Percentiles rank a stretch among this genome's conserved stretches.
Evolutionary conservation across 2,113 vertebrate genomes (phyloP).

Genomic region (Lagopus muta): DNA sequence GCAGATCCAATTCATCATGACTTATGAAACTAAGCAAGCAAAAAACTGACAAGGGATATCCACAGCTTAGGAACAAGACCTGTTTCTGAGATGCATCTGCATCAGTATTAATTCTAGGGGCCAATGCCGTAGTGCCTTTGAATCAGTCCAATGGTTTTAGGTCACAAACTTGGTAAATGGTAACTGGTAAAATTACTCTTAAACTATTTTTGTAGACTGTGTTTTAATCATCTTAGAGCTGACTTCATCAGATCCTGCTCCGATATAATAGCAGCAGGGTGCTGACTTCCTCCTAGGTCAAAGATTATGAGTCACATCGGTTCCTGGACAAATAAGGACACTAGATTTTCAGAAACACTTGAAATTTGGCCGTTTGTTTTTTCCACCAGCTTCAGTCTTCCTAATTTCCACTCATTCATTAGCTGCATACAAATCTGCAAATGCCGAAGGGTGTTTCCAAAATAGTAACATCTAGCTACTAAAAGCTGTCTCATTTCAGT

Average conservation of each 20-base stretch:
- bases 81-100: background rate
- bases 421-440: conserved; percentile 40
- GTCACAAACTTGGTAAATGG: background rate
- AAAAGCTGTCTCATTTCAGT: conserved; percentile 31
- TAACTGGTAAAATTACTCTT: background rate
- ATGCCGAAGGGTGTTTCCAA: conserved; percentile 56
- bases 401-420: conserved; percentile 66
- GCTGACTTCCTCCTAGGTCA: conserved; percentile 7
- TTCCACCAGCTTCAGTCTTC: conserved; percentile 37
- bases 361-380: background rate
- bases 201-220: background rate
- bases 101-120: background rate
- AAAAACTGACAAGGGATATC: conserved; percentile 2
- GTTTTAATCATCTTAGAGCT: background rate
- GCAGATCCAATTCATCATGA: background rate
- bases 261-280: background rate
- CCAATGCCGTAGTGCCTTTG: background rate
- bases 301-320: conserved; percentile 33
- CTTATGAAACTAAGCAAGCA: background rate
- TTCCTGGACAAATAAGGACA: conserved; percentile 53
- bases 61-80: background rate
- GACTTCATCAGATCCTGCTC: background rate
- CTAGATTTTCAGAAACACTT: conserved; percentile 42
- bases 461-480: conserved; percentile 58
- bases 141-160: background rate